Percentiles rank a stretch among this genome's conserved stretches.
Evolutionary conservation across 2,888 invertebrate genomes (phyloP).

Genomic region (Drosophila longiperda): DNA sequence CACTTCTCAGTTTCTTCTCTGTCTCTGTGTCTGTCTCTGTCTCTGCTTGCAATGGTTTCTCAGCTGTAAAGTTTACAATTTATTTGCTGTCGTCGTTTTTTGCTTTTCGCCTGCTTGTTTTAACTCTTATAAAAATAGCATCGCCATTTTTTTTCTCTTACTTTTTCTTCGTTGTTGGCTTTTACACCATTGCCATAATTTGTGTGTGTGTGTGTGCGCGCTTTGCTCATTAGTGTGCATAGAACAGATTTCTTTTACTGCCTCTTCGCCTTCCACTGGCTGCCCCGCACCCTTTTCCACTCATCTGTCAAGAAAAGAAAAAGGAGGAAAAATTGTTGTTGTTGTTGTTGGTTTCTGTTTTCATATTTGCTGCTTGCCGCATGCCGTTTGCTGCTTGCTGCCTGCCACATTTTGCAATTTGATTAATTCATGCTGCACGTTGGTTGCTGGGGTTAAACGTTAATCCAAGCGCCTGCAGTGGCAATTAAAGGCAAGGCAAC

Average conservation of each 20-base stretch:
- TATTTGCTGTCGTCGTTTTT: constrained; percentile 42
- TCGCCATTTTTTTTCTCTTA: constrained; percentile 1
- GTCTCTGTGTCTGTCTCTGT: neutral
- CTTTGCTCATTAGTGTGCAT: constrained; percentile 35
- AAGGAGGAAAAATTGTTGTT: constrained; percentile 6
- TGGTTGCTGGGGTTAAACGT: constrained; percentile 45
- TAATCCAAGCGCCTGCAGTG: constrained; percentile 45
- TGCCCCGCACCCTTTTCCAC: neutral
- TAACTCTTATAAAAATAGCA: constrained; percentile 29
- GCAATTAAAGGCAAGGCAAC: constrained; percentile 51
- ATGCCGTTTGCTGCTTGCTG: neutral
- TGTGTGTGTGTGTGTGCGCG: neutral
- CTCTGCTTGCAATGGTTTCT: constrained; percentile 17
- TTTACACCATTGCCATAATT: neutral
- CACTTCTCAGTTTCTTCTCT: constrained; percentile 13
- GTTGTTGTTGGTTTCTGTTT: constrained; percentile 16
- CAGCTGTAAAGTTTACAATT: constrained; percentile 40
- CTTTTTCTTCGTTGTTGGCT: neutral
- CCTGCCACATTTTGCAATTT: constrained; percentile 67
- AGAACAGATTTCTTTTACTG: constrained; percentile 1
- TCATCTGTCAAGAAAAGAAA: neutral
- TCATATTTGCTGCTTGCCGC: constrained; percentile 2
- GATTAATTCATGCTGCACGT: constrained; percentile 72
- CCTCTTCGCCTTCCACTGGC: neutral
- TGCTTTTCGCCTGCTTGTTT: constrained; percentile 43